Conservation (phyloP, 2,888 invertebrate species). For the Sphecodes monilicornis region DNA sequence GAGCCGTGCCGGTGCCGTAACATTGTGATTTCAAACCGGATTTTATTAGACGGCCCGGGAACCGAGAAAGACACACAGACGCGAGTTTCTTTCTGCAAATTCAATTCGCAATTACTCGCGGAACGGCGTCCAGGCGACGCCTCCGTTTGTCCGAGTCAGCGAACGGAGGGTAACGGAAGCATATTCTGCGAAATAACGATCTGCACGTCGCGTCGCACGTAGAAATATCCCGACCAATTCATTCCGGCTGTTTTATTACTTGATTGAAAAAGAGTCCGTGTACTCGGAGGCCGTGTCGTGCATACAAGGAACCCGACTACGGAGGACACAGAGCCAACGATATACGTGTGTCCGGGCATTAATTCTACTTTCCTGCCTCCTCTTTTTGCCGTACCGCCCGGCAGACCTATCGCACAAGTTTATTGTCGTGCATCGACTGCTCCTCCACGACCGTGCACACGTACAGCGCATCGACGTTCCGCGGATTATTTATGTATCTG, state of each 20-base stretch:
- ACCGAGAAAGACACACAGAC: not conserved
- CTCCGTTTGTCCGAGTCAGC: not conserved
- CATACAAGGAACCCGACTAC: conserved; percentile 35
- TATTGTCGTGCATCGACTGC: conserved; percentile 50
- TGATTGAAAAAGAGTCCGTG: conserved; percentile 56
- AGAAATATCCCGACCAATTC: conserved; percentile 50
- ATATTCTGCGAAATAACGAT: conserved; percentile 57
- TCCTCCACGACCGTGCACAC: conserved; percentile 15
- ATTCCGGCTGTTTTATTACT: conserved; percentile 50
- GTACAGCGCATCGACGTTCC: conserved; percentile 33
- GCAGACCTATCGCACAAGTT: conserved; percentile 51
- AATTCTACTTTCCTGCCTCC: conserved; percentile 44
- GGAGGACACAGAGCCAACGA: conserved; percentile 38
- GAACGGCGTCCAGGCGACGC: not conserved
- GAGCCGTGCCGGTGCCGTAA: not conserved
- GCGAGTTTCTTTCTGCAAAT: not conserved
- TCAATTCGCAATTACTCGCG: conserved; percentile 8
- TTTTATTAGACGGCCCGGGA: not conserved
- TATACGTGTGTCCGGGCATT: conserved; percentile 44
- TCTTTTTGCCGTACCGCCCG: conserved; percentile 31
- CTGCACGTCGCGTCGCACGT: conserved; percentile 35
- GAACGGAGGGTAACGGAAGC: conserved; percentile 36
- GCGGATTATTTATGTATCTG: conserved; percentile 64
- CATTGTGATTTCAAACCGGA: conserved; percentile 9
- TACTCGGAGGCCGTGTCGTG: conserved; percentile 29